Evolutionary conservation across 2,888 invertebrate genomes (phyloP).

Genomic region (Aphidius colemani): DNA sequence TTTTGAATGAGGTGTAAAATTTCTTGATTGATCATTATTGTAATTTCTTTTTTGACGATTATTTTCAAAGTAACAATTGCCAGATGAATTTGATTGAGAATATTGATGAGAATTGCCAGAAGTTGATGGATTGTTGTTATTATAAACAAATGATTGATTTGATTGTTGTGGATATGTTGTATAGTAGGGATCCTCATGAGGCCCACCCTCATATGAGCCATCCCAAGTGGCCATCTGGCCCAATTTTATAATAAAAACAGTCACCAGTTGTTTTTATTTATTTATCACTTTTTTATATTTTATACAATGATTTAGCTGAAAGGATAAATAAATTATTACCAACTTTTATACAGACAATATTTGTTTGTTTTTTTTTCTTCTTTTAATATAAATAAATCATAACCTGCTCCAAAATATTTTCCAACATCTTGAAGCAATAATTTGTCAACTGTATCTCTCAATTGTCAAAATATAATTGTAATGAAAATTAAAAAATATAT

Average conservation of each 20-base stretch:
- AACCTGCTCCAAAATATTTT: too few species aligned
- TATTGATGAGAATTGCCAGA: slow-evolving; percentile 21
- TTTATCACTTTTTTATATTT: too few species aligned
- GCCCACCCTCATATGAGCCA: slow-evolving; percentile 48
- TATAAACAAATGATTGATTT: neutral
- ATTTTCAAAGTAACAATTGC: slow-evolving; percentile 30
- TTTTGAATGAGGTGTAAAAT: slow-evolving; percentile 12
- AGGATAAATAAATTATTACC: too few species aligned
- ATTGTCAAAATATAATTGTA: neutral
- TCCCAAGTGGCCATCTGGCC: slow-evolving; percentile 56
- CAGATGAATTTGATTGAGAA: neutral
- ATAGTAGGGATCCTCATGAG: slow-evolving; percentile 48
- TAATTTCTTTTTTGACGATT: slow-evolving; percentile 26
- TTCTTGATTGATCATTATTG: slow-evolving; percentile 10
- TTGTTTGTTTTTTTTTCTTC: too few species aligned
- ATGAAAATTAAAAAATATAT: too few species aligned
- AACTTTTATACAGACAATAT: too few species aligned
- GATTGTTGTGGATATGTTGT: slow-evolving; percentile 37
- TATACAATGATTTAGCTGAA: too few species aligned
- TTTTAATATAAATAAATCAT: too few species aligned
- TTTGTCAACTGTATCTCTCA: neutral
- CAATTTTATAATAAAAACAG: too few species aligned
- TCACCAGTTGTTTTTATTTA: too few species aligned
- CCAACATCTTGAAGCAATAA: neutral
- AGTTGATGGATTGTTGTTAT: slow-evolving; percentile 2